These are phyloP conservation scores for Leptonema lineaticorne DNA, from an alignment of 1,140 invertebrate species.

Conservation along the genomic window DNA sequence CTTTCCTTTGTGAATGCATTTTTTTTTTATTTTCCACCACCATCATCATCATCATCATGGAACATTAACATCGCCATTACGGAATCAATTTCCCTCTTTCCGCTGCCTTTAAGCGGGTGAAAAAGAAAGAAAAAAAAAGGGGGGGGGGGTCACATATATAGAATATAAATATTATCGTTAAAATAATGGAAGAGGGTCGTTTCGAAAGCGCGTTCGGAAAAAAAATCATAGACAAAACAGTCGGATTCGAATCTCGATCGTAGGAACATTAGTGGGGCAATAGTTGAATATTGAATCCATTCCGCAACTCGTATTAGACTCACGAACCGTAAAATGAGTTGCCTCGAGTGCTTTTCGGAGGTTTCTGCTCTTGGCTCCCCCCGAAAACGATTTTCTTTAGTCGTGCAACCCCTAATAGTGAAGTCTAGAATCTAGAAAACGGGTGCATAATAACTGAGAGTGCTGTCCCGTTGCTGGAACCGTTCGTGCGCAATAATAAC, in stretches of 20 bases:
- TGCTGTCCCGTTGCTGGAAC: slow-evolving; percentile 13
- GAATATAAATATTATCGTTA: neutral
- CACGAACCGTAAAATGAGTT: slow-evolving; percentile 30
- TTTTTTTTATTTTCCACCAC: no score
- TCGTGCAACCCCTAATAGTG: neutral
- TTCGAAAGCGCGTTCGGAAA: neutral
- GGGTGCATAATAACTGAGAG: slow-evolving; percentile 12
- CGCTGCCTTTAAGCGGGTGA: neutral
- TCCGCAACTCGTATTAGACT: slow-evolving; percentile 5
- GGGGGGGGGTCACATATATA: no score
- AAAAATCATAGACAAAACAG: slow-evolving; percentile 20
- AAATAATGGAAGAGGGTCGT: neutral
- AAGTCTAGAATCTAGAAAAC: no score
- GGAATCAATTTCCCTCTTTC: neutral
- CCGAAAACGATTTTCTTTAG: neutral
- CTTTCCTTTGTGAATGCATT: slow-evolving; percentile 5
- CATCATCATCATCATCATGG: neutral
- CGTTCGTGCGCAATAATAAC: slow-evolving; percentile 28
- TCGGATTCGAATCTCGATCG: slow-evolving; percentile 9
- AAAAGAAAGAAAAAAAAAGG: no score
- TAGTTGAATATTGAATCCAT: slow-evolving; percentile 28
- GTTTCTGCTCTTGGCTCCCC: neutral
- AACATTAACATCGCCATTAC: neutral
- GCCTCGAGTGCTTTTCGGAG: slow-evolving; percentile 14
- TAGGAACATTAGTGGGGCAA: slow-evolving; percentile 19